Evolutionary conservation across 2,113 vertebrate genomes (phyloP).

Genomic region (Sterna hirundo): DNA sequence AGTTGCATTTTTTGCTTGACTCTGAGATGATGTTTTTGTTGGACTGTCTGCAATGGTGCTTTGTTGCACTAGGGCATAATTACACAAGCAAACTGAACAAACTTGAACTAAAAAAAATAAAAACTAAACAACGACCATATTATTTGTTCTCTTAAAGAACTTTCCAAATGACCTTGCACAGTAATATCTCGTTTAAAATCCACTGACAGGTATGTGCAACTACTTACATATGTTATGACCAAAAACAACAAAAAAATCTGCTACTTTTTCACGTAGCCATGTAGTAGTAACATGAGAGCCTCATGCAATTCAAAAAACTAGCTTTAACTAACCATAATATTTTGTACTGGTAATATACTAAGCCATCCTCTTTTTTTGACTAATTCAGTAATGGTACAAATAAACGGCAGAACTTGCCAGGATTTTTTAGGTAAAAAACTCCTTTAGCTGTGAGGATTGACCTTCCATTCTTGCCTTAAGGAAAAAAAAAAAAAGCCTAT

Average conservation of each 20-base stretch:
- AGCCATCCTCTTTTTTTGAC: rapidly evolving
- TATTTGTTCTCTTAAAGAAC: background rate
- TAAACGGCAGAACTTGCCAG: background rate
- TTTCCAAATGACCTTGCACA: background rate
- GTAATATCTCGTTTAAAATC: background rate
- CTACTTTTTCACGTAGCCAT: background rate
- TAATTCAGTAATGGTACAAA: background rate
- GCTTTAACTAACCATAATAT: background rate
- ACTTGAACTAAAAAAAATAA: background rate
- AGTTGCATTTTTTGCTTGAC: background rate
- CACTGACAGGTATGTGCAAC: background rate
- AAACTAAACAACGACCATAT: background rate
- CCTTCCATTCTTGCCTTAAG: background rate
- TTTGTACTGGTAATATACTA: background rate
- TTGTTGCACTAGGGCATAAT: background rate
- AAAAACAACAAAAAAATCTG: background rate
- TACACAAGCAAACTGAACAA: background rate
- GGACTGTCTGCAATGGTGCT: background rate
- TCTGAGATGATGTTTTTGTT: background rate
- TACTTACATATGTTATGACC: rapidly evolving
- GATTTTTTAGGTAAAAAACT: background rate
- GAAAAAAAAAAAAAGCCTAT: rapidly evolving
- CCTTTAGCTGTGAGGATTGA: rapidly evolving
- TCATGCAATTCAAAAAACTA: background rate
- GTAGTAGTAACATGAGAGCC: background rate